A percentile compares a stretch with the other conserved stretches of the same genome.
Evolutionary conservation across 2,888 invertebrate species (phyloP).

Genomic region (Epiblema foenella): DNA sequence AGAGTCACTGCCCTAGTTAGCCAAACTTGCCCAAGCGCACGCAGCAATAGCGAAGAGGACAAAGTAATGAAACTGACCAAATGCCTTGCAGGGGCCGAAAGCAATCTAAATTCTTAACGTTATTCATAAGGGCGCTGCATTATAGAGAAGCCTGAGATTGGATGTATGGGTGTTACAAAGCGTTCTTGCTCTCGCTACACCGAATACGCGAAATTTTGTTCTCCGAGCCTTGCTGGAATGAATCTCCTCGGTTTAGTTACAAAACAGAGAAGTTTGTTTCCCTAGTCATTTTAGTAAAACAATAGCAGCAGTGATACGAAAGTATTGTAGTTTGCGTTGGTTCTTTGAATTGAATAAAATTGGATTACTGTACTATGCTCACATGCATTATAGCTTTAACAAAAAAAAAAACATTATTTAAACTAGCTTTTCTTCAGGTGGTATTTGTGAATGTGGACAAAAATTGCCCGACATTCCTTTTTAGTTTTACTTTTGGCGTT

Average conservation of each 20-base stretch:
- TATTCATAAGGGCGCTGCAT: constrained; percentile 50
- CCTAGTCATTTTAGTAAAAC: too few relatives aligned
- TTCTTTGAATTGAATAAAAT: too few relatives aligned
- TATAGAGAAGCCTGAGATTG: constrained; percentile 40
- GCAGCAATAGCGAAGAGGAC: constrained; percentile 46
- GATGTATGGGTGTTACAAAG: constrained; percentile 43
- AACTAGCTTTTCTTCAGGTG: too few relatives aligned
- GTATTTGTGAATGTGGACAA: too few relatives aligned
- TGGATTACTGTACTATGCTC: too few relatives aligned
- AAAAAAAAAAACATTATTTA: too few relatives aligned
- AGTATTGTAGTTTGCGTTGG: neutral
- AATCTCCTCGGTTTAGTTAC: neutral
- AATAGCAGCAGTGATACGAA: neutral
- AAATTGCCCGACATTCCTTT: too few relatives aligned
- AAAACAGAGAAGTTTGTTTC: too few relatives aligned
- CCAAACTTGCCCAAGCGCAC: constrained; percentile 30
- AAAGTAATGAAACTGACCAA: constrained; percentile 62
- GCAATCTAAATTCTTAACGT: constrained; percentile 69
- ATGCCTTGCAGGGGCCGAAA: constrained; percentile 53
- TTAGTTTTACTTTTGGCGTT: neutral
- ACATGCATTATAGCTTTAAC: too few relatives aligned
- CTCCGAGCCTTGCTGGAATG: neutral
- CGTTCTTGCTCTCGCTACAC: constrained; percentile 28
- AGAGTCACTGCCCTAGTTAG: constrained; percentile 32
- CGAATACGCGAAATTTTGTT: constrained; percentile 28